Base-by-base conservation (phyloP, 2,113 vertebrate genomes). In the Pimephales promelas region DNA sequence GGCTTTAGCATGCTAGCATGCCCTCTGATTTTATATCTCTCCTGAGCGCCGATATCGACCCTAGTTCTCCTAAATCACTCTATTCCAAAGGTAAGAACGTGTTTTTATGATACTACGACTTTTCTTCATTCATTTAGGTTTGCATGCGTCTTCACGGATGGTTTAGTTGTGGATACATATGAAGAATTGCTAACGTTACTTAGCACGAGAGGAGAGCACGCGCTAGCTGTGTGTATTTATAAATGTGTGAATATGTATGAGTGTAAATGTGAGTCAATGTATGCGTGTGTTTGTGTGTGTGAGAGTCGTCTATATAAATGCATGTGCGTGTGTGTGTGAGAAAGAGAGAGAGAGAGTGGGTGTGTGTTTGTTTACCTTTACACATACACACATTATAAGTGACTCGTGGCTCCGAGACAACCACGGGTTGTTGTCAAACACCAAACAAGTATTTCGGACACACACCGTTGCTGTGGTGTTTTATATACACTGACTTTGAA, bases 11-110 rank as follows among this genome's bases (percentile, higher is more conserved):
- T 87, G 95, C 95, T 95, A 88, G 86, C 85, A 98, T 98, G 97
- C 97, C 97, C 95, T 98, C 97, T 95, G 97, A 98, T 95, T 98
- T 98, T 92, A 96, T 97, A 93, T 97, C 97, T 88, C 96, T 97
- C 90, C 95, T 98, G 88, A 97, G 94, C 94, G 95, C 96, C 91
- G 97, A 98, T 92, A 94, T 97, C 93, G 96, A 98, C 93, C 96
- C 97, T 90, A 96, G 96, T 91, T 97, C 96, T 85, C 97, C 97
- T 81, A 97, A 97, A 94, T 97, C 96, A 83, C 93, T 97, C 80
- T 98, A 98, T 91, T 97, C 96, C 84, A 95, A 96, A 97, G 97
- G 97, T 97, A 95, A 96, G 95, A n/a, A 43, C 24, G 26, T 5
- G 73, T 5, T 84, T 71, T 73, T 10, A 2, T 52, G 3, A 10